phyloP scores from a whole-genome alignment of 2,797 vertebrate genomes.

The Crax fasciolata region DNA sequence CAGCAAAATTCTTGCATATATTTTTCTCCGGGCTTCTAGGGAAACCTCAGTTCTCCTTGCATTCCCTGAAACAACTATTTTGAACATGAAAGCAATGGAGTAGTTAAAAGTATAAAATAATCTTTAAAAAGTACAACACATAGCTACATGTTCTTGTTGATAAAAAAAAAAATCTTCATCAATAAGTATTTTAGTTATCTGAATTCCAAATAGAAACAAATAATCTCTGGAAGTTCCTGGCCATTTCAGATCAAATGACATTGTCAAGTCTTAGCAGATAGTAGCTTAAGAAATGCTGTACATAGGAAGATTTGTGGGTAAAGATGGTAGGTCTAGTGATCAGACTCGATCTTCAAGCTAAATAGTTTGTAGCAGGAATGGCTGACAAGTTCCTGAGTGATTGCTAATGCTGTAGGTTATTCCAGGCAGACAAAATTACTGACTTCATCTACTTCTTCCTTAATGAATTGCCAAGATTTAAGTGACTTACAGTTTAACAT shows the following conservation, averaged over 20 bases:
- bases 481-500: constrained; percentile 37
- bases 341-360: background rate
- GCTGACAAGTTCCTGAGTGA: background rate
- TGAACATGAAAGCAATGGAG: background rate
- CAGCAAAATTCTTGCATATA: background rate
- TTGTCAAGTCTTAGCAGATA: background rate
- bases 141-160: background rate
- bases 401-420: constrained; percentile 3
- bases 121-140: background rate
- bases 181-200: background rate
- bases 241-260: background rate
- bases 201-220: background rate
- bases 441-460: constrained; percentile 13
- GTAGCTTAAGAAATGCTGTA: background rate
- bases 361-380: background rate
- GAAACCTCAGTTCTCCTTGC: background rate
- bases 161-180: background rate
- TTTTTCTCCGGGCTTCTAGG: background rate
- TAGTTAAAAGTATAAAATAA: background rate
- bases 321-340: background rate
- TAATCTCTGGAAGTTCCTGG: background rate
- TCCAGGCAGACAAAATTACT: background rate
- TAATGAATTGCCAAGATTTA: constrained; percentile 55
- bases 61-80: background rate
- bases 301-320: background rate